Percentiles rank a stretch among this genome's conserved stretches.
These are phyloP conservation scores for Cygnus buccinator DNA, from an alignment of 2,113 vertebrate genomes.

Conservation along the genomic window DNA sequence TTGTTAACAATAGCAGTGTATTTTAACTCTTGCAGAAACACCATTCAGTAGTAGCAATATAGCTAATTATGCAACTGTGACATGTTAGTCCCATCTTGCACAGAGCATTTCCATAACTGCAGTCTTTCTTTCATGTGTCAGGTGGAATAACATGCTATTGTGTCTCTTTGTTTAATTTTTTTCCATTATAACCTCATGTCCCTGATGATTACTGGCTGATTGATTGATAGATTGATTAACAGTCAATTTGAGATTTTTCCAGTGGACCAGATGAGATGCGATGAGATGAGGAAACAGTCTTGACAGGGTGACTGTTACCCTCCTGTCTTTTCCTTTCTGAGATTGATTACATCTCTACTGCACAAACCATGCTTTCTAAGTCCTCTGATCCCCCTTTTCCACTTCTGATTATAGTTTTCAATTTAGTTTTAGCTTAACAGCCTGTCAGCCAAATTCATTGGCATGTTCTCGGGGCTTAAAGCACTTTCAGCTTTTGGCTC, in stretches of 20 bases:
- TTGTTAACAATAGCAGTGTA: not conserved
- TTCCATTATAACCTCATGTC: slow-evolving; percentile 3
- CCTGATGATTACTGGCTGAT: slow-evolving; percentile 26
- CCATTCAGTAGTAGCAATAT: not conserved
- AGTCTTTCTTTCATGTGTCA: slow-evolving; percentile 4
- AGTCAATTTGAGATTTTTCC: slow-evolving; percentile 31
- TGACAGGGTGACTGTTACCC: slow-evolving; percentile 19
- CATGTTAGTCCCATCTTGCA: not conserved
- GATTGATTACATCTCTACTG: slow-evolving; percentile 50
- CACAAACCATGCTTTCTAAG: not conserved
- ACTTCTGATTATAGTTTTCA: slow-evolving; percentile 61
- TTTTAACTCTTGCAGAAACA: not conserved
- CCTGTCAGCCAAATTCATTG: slow-evolving; percentile 50
- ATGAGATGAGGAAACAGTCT: not conserved
- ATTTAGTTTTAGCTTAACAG: slow-evolving; percentile 59
- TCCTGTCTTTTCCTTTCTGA: slow-evolving; percentile 41
- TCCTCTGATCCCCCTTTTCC: slow-evolving; percentile 35
- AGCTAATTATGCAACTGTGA: not conserved
- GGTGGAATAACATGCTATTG: not conserved
- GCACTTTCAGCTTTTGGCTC: slow-evolving; percentile 19
- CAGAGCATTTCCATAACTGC: not conserved
- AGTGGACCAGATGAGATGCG: not conserved
- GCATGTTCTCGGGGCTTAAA: slow-evolving; percentile 20
- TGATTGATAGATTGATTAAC: slow-evolving; percentile 46
- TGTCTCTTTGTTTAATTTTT: not conserved